These are phyloP conservation scores for Hydriomena furcata DNA, from an alignment of 2,888 invertebrate species.

Conservation along the genomic window DNA sequence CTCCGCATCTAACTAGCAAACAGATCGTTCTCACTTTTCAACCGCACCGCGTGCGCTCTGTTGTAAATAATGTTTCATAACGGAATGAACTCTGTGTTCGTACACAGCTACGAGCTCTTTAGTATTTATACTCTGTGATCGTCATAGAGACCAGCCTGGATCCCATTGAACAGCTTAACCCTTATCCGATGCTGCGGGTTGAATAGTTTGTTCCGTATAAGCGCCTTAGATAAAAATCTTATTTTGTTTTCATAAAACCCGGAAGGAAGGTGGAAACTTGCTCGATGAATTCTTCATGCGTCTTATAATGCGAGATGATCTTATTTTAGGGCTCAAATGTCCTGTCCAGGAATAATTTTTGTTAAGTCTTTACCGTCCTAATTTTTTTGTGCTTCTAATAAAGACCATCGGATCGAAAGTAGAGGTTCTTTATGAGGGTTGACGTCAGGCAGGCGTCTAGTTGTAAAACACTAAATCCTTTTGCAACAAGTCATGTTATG, in stretches of 20 bases:
- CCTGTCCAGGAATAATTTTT: no score
- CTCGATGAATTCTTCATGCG: background rate
- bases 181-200: conserved; percentile 71
- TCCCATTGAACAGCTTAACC: conserved; percentile 70
- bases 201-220: conserved; percentile 71
- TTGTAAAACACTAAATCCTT: no score
- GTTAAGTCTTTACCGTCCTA: no score
- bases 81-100: background rate
- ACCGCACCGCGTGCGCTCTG: no score
- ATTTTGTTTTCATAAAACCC: conserved; percentile 40
- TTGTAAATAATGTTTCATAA: background rate
- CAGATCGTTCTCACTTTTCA: no score
- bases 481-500: no score
- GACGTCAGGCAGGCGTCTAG: no score
- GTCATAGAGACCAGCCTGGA: conserved; percentile 65
- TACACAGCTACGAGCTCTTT: background rate
- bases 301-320: background rate
- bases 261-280: background rate
- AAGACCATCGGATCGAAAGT: no score
- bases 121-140: conserved; percentile 41
- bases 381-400: no score
- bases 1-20: no score
- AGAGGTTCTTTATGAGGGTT: no score
- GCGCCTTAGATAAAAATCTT: conserved; percentile 60
- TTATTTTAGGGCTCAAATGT: no score